phyloP scores from a whole-genome alignment of 2,113 vertebrate genomes.

The Chlamydotis undulata region DNA sequence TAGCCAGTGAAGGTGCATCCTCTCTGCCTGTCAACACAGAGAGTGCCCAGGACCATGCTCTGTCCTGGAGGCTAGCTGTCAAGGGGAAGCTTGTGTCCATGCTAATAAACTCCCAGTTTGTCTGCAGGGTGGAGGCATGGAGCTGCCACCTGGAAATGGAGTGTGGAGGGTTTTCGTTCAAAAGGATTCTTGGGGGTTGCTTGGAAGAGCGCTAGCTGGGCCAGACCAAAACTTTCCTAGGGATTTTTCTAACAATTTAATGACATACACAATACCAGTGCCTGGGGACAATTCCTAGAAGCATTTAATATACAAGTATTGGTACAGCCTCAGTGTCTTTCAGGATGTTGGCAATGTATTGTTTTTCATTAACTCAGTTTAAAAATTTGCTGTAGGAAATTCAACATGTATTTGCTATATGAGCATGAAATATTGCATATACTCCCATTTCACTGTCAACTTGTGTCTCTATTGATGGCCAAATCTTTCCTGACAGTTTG shows the following conservation, averaged over 20 bases:
- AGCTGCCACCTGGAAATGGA: not conserved
- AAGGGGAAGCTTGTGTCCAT: not conserved
- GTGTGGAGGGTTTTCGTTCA: not conserved
- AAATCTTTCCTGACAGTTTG: constrained; percentile 13
- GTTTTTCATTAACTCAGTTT: not conserved
- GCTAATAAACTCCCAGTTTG: not conserved
- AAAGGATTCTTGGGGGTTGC: not conserved
- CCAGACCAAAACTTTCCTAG: not conserved
- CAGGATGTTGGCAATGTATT: not conserved
- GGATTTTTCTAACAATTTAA: not conserved
- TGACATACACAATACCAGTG: not conserved
- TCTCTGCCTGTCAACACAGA: not conserved
- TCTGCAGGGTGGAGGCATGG: not conserved
- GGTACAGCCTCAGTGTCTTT: not conserved
- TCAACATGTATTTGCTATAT: not conserved
- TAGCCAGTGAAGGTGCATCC: not conserved
- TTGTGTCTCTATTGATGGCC: not conserved
- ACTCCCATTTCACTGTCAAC: not conserved
- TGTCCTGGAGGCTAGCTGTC: not conserved
- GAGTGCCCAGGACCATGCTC: not conserved
- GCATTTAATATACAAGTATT: not conserved
- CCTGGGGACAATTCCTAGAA: not conserved
- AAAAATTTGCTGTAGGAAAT: not conserved
- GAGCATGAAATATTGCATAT: not conserved
- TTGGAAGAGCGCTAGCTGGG: not conserved